A percentile compares a stretch with the other conserved stretches of the same genome.
Conservation (phyloP, 2,888 invertebrate genomes). For the Cheilosia grossa region DNA sequence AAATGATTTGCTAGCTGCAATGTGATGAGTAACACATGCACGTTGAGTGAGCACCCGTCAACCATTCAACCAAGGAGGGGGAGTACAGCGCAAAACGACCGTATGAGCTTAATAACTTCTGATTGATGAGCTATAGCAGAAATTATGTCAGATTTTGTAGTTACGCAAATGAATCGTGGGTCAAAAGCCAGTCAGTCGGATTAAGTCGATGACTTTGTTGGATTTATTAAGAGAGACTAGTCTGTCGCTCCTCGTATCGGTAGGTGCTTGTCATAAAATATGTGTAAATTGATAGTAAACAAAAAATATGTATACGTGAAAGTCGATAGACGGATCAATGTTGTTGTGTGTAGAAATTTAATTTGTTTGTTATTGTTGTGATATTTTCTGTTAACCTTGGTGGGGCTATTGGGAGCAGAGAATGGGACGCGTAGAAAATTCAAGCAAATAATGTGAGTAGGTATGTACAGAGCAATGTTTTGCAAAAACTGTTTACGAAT, state of each 20-base stretch:
- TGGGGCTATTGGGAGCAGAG: neutral
- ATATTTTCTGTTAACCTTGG: constrained; percentile 6
- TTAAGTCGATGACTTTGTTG: constrained; percentile 37
- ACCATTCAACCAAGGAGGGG: neutral
- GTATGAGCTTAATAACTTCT: neutral
- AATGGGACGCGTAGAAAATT: neutral
- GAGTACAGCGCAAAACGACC: neutral
- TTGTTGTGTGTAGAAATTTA: constrained; percentile 11
- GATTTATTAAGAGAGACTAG: constrained; percentile 1
- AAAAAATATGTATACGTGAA: constrained; percentile 17
- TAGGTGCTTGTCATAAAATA: constrained; percentile 11
- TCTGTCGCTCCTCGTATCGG: neutral
- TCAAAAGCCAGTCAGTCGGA: constrained; percentile 8
- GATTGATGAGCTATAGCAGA: constrained; percentile 13
- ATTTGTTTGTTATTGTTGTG: constrained; percentile 24
- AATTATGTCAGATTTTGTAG: constrained; percentile 11
- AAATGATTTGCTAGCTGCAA: neutral
- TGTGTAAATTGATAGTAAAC: constrained; percentile 46
- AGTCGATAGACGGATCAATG: constrained; percentile 22
- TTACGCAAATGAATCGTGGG: neutral
- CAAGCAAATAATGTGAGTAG: constrained; percentile 4
- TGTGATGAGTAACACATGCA: constrained; percentile 20
- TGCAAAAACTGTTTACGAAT: neutral
- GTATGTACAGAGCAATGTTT: too few species aligned
- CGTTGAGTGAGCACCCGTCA: neutral